Base-by-base conservation (phyloP, 2,797 vertebrate genomes). In the Sarcoramphus papa region DNA sequence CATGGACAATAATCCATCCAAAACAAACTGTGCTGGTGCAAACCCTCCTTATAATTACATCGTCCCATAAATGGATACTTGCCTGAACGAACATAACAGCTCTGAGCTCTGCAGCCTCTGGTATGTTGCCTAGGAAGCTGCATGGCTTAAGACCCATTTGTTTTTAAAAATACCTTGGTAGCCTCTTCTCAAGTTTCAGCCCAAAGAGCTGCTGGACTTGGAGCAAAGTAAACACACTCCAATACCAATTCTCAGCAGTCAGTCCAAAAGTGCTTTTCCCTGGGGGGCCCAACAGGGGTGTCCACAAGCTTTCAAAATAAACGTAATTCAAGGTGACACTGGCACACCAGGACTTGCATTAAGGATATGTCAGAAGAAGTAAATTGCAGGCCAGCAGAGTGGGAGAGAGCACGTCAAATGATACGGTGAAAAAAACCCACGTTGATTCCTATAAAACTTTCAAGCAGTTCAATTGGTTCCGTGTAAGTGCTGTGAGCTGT, bases 291-390 rank as follows among this genome's bases (percentile, higher is more conserved):
- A 94, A 87, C 8, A 77, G 64, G 84, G 94, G 89, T 90, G 94
- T 77, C 88, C 88, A 83, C 28, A 65, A 87, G 72, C 72, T 94
- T 95, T 93, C 92, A 96, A 90, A 95, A 93, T 94, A 96, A 92
- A 68, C 68, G 37, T 96, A 92, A 97, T 95, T 97, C 92, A 95
- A 78, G 84, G 93, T 94, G 94, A 95, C 93, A 91, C 65, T 43
- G n/a, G 92, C 88, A 82, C 93, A 95, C 86, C 94, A 95, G 83
- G 96, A 82, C 78, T 77, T 77, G 81, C 81, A 87, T 92, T 93
- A 94, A 83, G n/a, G 62, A 59, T 75, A 88, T 69, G 87, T 91
- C 94, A 92, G 76, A 94, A 92, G 85, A 14, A 96, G 95, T 85
- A 88, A 94, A 93, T 83, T 67, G 81, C 54, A 73, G 69, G 13